phyloP scores from a whole-genome alignment of 2,888 invertebrate genomes.

The Lomographa bimaculata region DNA sequence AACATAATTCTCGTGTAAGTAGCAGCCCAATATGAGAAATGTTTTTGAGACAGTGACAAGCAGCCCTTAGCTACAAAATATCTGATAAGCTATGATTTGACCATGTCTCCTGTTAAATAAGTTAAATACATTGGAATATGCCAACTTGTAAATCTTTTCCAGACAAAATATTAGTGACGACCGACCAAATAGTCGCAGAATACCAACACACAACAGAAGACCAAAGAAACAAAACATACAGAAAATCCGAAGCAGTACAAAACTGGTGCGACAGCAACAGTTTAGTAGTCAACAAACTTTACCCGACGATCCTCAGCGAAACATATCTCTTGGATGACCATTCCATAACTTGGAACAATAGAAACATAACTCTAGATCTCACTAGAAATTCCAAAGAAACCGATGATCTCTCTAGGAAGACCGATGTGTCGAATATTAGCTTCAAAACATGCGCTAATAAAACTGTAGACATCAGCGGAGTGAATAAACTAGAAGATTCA shows the following conservation, averaged over 20 bases:
- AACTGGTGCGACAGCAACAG: constrained; percentile 74
- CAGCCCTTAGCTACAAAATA: no score
- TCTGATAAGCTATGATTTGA: no score
- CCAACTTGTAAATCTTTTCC: no score
- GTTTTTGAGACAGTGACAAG: no score
- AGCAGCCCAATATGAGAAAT: no score
- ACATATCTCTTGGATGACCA: constrained; percentile 64
- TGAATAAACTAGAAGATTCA: constrained; percentile 52
- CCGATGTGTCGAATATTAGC: constrained; percentile 31
- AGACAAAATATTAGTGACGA: constrained; percentile 86
- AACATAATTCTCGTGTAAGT: no score
- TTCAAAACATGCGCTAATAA: constrained; percentile 63
- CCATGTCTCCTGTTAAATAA: no score
- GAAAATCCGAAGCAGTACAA: constrained; percentile 70
- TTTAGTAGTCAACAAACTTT: constrained; percentile 67
- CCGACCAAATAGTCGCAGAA: constrained; percentile 84
- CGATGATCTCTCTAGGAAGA: constrained; percentile 17
- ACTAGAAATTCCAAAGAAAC: constrained; percentile 38
- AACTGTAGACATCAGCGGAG: constrained; percentile 62
- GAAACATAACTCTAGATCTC: constrained; percentile 54
- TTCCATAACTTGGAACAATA: constrained; percentile 53
- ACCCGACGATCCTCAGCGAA: constrained; percentile 70
- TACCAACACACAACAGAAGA: constrained; percentile 71
- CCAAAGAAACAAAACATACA: constrained; percentile 43
- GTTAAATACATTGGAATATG: no score